Base-by-base conservation (phyloP, 2,888 invertebrate genomes). In the Ryuthela nishihirai region DNA sequence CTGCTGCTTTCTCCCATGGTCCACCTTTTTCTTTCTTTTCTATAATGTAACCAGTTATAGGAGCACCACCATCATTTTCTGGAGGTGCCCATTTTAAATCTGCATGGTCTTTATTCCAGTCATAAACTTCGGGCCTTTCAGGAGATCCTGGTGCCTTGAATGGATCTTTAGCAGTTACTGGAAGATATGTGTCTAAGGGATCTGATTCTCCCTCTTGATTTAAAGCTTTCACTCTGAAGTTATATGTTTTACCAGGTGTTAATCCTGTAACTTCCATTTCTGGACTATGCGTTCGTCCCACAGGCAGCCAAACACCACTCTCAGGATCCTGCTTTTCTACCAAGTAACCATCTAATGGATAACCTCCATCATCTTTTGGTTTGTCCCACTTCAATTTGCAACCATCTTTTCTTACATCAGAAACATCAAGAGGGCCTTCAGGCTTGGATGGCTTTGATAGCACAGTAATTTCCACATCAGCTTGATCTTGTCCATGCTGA, bases 121-220 rank as follows among this genome's bases (percentile, higher is more conserved):
- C 78, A 41, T 85, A 84, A 65, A 94, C 81, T 61, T 85, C 84
- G 0, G 94, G 94, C 35, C 83, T 82, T 23, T 90, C 88, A 3
- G 95, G 95, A 72, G 91, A 88, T 48, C 86, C 85, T 60, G 93
- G 85, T 67, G 84, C 79, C 71, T 91, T 58, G 73, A 84, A 99
- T 66, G 98, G 98, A 81, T 99, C 97, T 79, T 98, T 99, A 21
- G 98, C 97, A 15, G 87, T 73, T 59, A 88, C 88, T 2, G 88
- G 82, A 69, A 84, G 82, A 48, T 92, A 90, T 10, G 92, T 89
- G 74, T 91, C 90, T 65, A 97, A 75, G 6, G 98, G 97, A 70
- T 98, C 41, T 84, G 93, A 75, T 47, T 74, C 74, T 84, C 97
- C 75, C 78, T 77, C 79, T 43, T 75, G 72, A 69, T 81, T 80